Conservation (phyloP, 2,113 vertebrate species). For the Turdus rufiventris region DNA sequence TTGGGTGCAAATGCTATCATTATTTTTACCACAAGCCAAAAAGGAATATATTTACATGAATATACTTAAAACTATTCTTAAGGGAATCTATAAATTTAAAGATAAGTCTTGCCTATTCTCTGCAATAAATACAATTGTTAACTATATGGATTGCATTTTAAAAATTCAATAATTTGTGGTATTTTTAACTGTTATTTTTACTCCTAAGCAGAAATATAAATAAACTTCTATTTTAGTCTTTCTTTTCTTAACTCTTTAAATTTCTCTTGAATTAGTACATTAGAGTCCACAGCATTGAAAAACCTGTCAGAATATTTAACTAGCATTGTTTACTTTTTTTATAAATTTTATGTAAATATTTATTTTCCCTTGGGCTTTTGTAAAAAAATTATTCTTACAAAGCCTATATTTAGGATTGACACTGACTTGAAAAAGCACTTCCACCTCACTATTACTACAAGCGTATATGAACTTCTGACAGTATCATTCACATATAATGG, state of each 20-base stretch:
- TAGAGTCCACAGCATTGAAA: neutral
- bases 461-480: neutral
- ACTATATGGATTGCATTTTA: neutral
- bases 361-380: neutral
- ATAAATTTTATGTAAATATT: slow-evolving; percentile 11
- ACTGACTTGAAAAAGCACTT: neutral
- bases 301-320: neutral
- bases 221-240: neutral
- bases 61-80: slow-evolving; percentile 18
- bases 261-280: neutral
- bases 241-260: neutral
- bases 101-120: neutral
- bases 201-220: neutral
- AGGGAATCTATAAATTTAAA: slow-evolving; percentile 11
- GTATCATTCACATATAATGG: neutral
- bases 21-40: slow-evolving; percentile 37
- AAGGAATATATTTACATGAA: slow-evolving; percentile 51
- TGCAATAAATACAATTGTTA: neutral
- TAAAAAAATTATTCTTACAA: neutral
- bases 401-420: neutral
- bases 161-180: neutral
- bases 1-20: slow-evolving; percentile 46
- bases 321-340: neutral
- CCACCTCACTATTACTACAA: neutral
- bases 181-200: neutral